A percentile compares a stretch with the other conserved stretches of the same genome.
Conservation (phyloP, 2,797 vertebrate genomes). For the Pagetopsis macropterus region DNA sequence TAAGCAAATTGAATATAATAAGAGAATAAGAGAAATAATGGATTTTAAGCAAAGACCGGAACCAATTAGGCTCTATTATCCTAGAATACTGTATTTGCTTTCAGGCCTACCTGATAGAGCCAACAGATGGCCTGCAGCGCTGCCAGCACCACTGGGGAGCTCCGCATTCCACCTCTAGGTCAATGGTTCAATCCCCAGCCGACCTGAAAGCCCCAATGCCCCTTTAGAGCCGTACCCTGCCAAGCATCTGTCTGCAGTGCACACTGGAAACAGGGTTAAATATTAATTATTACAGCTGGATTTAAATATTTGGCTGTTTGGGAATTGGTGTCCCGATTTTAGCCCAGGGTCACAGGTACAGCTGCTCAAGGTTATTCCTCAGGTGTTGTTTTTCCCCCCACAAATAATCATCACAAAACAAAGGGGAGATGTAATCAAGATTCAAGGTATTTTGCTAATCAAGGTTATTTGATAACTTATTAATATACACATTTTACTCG, state of each 20-base stretch:
- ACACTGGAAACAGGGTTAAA: constrained; percentile 22
- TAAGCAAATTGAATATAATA: not conserved
- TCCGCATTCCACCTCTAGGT: constrained; percentile 52
- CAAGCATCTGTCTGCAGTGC: constrained; percentile 50
- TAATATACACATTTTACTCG: too few species aligned
- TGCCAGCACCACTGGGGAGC: constrained; percentile 18
- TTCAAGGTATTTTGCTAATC: not conserved
- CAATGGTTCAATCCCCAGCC: constrained; percentile 57
- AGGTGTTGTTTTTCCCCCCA: not conserved
- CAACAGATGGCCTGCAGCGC: constrained; percentile 50
- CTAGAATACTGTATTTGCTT: not conserved
- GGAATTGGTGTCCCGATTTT: not conserved
- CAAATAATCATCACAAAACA: not conserved
- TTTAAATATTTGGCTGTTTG: constrained; percentile 45
- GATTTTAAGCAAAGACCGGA: not conserved
- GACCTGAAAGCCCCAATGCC: constrained; percentile 19
- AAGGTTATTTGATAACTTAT: not conserved
- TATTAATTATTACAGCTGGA: constrained; percentile 46
- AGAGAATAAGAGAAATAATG: not conserved
- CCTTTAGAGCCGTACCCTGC: constrained; percentile 25
- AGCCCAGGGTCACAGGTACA: constrained; percentile 24
- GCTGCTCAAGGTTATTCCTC: constrained; percentile 31
- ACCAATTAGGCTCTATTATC: not conserved
- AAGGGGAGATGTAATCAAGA: not conserved
- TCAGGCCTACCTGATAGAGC: constrained; percentile 5